These are phyloP conservation scores for Drosophila merina DNA, from an alignment of 2,888 invertebrate genomes.

Conservation along the genomic window DNA sequence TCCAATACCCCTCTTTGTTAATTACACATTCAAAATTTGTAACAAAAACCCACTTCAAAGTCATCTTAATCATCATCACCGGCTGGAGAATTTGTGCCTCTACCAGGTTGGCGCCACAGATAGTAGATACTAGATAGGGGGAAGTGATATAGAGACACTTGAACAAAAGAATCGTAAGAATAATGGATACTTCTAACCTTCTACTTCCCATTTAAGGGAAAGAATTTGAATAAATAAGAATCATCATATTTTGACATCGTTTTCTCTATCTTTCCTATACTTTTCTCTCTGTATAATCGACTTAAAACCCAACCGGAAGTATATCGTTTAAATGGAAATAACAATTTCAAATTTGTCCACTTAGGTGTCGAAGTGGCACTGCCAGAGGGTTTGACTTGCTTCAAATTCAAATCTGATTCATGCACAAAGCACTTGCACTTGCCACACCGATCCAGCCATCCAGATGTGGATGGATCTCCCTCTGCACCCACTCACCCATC, in stretches of 20 bases:
- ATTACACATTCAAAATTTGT: conserved; percentile 71
- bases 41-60: conserved; percentile 64
- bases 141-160: not conserved
- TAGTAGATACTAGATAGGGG: not conserved
- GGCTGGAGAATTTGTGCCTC: conserved; percentile 18
- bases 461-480: conserved; percentile 13
- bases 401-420: conserved; percentile 12
- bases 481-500: conserved; percentile 34
- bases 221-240: not conserved
- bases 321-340: conserved; percentile 8
- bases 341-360: conserved; percentile 1
- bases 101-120: conserved; percentile 2
- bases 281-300: not conserved
- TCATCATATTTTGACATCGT: no score
- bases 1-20: conserved; percentile 13
- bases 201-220: not conserved
- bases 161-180: not conserved
- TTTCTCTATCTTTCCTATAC: not conserved
- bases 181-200: no score
- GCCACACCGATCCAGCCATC: conserved; percentile 11
- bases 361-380: conserved; percentile 3
- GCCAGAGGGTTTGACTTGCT: not conserved
- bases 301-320: not conserved
- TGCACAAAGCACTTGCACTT: conserved; percentile 7
- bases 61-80: conserved; percentile 36